These are phyloP conservation scores for Eulemur mongoz DNA, from an alignment of 2,797 vertebrate species.

Conservation along the genomic window DNA sequence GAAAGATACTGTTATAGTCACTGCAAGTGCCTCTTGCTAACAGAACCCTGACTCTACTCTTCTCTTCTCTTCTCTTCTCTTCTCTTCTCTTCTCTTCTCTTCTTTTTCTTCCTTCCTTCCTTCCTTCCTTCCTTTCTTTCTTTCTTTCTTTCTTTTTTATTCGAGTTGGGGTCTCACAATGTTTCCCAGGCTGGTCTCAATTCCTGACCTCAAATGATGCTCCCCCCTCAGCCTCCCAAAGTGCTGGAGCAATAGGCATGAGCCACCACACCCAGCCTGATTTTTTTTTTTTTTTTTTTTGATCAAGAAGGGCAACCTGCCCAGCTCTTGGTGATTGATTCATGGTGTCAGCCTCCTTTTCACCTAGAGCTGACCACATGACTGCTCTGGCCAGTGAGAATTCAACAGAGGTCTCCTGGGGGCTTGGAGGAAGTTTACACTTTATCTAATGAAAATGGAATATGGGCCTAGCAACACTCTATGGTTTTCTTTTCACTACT, in stretches of 20 bases:
- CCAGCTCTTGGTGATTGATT: not conserved
- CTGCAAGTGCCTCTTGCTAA: not conserved
- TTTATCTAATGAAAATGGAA: not conserved
- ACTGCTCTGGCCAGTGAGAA: not conserved
- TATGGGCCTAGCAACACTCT: not conserved
- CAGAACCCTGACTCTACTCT: not conserved
- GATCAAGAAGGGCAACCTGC: not conserved
- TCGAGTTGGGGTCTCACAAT: not conserved
- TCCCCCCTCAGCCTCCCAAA: not conserved
- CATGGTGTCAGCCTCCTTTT: not conserved
- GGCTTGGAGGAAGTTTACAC: not conserved
- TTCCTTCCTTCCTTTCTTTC: accelerated
- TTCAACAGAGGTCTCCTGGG: not conserved
- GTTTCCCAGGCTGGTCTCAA: not conserved
- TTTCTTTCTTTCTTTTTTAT: not conserved
- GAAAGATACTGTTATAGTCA: not conserved
- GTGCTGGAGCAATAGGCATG: not conserved
- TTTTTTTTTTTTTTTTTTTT: not conserved
- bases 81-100: too few relatives aligned
- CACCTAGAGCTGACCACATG: not conserved
- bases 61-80: too few relatives aligned
- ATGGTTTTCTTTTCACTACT: not conserved
- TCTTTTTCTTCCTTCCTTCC: not conserved
- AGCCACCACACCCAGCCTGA: not conserved
- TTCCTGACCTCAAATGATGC: not conserved